phyloP scores from a whole-genome alignment of 2,797 vertebrate species.

The Pseudochromis fuscus region DNA sequence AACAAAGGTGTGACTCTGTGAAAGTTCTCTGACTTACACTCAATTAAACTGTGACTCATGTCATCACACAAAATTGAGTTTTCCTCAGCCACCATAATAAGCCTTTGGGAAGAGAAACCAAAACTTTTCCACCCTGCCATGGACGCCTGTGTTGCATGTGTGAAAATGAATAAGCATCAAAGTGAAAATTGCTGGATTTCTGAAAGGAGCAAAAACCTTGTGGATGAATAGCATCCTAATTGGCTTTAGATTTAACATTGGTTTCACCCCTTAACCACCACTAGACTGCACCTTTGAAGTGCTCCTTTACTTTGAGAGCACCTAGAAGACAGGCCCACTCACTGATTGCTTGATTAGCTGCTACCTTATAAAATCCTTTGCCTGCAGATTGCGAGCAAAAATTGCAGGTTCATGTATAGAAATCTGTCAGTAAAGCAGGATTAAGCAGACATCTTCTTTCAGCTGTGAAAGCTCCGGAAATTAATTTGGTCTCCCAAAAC shows the following conservation, averaged over 20 bases:
- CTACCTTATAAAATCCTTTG: conserved; percentile 12
- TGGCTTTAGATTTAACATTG: conserved; percentile 30
- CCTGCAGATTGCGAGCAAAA: conserved; percentile 13
- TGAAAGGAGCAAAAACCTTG: conserved; percentile 22
- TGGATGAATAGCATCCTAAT: conserved; percentile 38
- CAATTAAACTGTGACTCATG: not conserved
- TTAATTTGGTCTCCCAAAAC: conserved; percentile 7
- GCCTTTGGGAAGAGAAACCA: not conserved
- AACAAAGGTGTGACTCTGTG: conserved; percentile 14
- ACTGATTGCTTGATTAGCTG: conserved; percentile 48
- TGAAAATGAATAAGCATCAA: not conserved
- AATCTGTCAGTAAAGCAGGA: not conserved
- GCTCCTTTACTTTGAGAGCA: conserved; percentile 23
- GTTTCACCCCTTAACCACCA: conserved; percentile 8
- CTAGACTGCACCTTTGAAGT: conserved; percentile 19
- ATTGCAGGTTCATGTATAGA: not conserved
- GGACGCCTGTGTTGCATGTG: not conserved
- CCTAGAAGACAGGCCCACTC: not conserved
- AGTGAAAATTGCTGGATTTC: conserved; percentile 10
- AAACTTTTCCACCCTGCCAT: not conserved
- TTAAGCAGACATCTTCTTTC: not conserved
- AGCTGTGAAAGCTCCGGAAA: not conserved
- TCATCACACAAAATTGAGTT: not conserved
- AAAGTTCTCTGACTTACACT: not conserved
- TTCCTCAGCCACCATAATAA: conserved; percentile 9